Conservation (phyloP, 2,888 invertebrate species). For the Dastarcus helophoroides region DNA sequence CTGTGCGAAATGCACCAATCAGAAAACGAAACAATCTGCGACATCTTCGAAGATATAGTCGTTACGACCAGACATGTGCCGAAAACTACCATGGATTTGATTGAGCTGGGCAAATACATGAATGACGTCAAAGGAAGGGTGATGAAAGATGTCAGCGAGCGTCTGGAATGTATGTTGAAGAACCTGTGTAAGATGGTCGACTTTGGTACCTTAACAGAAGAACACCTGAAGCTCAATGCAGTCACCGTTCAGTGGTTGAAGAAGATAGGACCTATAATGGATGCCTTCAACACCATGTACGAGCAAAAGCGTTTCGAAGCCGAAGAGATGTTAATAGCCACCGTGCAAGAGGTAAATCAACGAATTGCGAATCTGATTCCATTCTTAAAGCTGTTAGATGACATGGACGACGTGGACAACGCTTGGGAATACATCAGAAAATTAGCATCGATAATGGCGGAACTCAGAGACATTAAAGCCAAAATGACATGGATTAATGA, state of each 20-base stretch:
- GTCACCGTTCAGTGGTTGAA: constrained; percentile 73
- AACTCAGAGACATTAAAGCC: constrained; percentile 62
- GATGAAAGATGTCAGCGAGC: constrained; percentile 55
- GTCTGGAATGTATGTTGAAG: constrained; percentile 55
- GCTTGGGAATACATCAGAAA: constrained; percentile 70
- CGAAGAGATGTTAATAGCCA: constrained; percentile 65
- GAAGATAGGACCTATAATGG: constrained; percentile 69
- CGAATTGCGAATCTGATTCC: constrained; percentile 63
- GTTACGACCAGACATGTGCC: constrained; percentile 60
- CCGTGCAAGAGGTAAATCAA: constrained; percentile 56
- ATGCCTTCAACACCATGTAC: constrained; percentile 64
- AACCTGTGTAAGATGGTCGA: constrained; percentile 63
- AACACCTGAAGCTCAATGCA: constrained; percentile 69
- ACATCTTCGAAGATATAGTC: constrained; percentile 60
- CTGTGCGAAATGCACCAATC: constrained; percentile 52
- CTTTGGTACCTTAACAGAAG: constrained; percentile 58
- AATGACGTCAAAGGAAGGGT: constrained; percentile 62
- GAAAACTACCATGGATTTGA: constrained; percentile 65
- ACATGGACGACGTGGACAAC: constrained; percentile 71
- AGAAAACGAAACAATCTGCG: constrained; percentile 57
- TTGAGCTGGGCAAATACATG: constrained; percentile 65
- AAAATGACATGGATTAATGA: constrained; percentile 78
- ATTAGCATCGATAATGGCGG: constrained; percentile 62
- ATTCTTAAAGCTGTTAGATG: constrained; percentile 64
- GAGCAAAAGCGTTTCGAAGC: constrained; percentile 75